Conservation (phyloP, 2,113 vertebrate genomes). For the Rhea americana region DNA sequence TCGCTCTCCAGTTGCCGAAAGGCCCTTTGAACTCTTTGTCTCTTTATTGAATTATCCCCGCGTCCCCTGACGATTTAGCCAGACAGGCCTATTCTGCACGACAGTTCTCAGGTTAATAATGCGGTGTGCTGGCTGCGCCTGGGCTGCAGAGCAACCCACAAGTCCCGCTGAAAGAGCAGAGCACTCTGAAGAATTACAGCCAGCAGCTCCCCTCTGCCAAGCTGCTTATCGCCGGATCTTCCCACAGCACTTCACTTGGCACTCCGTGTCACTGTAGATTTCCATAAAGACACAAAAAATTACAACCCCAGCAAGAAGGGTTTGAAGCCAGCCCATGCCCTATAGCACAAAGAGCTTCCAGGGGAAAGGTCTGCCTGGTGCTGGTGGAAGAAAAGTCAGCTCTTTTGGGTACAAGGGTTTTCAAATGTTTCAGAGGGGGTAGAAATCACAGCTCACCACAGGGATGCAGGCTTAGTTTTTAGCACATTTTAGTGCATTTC, state of each 20-base stretch:
- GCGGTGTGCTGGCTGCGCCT: not conserved
- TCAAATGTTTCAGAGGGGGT: not conserved
- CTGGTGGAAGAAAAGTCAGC: not conserved
- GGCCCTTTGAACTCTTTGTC: conserved; percentile 60
- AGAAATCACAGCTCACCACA: not conserved
- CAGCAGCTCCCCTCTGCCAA: conserved; percentile 49
- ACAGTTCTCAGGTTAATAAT: conserved; percentile 40
- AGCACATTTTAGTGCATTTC: not conserved
- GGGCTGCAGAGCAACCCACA: not conserved
- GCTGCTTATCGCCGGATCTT: conserved; percentile 6
- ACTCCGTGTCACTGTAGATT: not conserved
- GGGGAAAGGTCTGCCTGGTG: not conserved
- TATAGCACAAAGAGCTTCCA: not conserved
- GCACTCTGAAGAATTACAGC: not conserved
- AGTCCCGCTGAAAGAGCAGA: not conserved
- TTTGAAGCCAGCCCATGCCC: not conserved
- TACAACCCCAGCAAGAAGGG: not conserved
- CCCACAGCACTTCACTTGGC: accelerated
- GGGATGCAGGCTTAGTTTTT: not conserved
- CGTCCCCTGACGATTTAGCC: not conserved
- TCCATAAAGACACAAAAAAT: not conserved
- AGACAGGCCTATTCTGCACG: conserved; percentile 26
- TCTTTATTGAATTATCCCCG: not conserved
- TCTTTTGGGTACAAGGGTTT: not conserved
- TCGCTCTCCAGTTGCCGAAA: not conserved